Evolutionary conservation across 2,888 invertebrate genomes (phyloP), one percentile per base, ranked within the genome.

Genomic region (Volucella inflata): DNA sequence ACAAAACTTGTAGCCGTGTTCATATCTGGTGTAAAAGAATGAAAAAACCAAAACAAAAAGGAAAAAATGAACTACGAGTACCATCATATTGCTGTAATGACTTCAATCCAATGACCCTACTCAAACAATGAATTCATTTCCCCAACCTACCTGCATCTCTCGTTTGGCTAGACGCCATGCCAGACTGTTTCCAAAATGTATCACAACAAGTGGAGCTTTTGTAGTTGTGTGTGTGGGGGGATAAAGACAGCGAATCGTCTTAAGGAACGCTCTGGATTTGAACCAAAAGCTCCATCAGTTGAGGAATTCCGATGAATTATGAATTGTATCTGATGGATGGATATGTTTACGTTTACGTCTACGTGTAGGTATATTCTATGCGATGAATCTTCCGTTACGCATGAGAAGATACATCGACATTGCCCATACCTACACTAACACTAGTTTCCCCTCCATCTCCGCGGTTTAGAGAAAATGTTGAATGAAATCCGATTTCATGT

Each of bases 401-500:
- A 76, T 64, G 70, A 48, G 30, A 1, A 30, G 60, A 60, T 65
- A 50, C 42, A 48, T 30, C 21, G 16, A 6, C 9, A 12, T 57
- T 16, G 21, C 11, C 53, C 12, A 10, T 40, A 16, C 53, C 44
- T 16, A 48, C 30, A 76, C 8, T 12, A 50, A n/a, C 40, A 8
- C 14, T 3, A 30, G 6, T 30, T 75, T 50, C 38, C 40, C 42
- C 1, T 12, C 10, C n/a, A 48, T 14, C 14, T 44, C 16, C 3
- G 30, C 8, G 30, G 48, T 14, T 16, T 40, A 44, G 68, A 76
- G 59, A 70, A 64, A 76, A 71, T 42, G 8, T 70, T 87, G 87
- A 87, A 88, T 87, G 87, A 87, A 87, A 82, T 80, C 64, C 87
- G 57, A 80, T 87, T 84, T 79, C 84, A 70, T 53, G 38, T 12